Conservation (phyloP, 2,797 vertebrate species). For the Eulemur mongoz region DNA sequence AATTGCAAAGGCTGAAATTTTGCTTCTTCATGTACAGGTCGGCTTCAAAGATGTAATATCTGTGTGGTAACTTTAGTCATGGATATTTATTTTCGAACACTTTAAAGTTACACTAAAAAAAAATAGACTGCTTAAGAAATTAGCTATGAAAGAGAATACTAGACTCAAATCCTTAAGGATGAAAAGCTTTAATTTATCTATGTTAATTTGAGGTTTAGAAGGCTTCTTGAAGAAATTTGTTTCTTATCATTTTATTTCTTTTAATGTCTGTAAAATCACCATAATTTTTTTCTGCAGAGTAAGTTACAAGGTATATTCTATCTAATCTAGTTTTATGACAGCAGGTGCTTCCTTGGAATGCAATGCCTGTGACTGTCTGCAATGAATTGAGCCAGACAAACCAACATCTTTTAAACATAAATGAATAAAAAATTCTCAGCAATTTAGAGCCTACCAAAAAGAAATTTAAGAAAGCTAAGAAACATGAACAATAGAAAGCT, state of each 20-base stretch:
- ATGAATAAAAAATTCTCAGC: neutral
- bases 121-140: constrained; percentile 21
- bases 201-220: constrained; percentile 25
- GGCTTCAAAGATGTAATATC: constrained; percentile 56
- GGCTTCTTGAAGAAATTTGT: constrained; percentile 22
- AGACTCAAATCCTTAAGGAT: constrained; percentile 73
- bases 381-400: constrained; percentile 47
- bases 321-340: neutral
- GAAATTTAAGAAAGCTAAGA: constrained; percentile 29
- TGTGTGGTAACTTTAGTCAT: constrained; percentile 43
- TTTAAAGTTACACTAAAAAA: constrained; percentile 47
- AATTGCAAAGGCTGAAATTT: constrained; percentile 54
- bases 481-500: constrained; percentile 32
- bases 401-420: constrained; percentile 52
- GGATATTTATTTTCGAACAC: constrained; percentile 67
- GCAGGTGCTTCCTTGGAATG: constrained; percentile 12
- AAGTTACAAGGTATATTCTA: neutral
- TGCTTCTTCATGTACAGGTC: constrained; percentile 63
- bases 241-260: constrained; percentile 26
- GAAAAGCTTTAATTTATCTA: constrained; percentile 56
- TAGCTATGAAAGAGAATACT: constrained; percentile 48
- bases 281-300: neutral
- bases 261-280: constrained; percentile 56
- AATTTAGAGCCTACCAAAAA: neutral
- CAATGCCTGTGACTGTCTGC: constrained; percentile 36